These are phyloP conservation scores for Dusona sp. DNA, from an alignment of 2,888 invertebrate genomes.

Conservation along the genomic window DNA sequence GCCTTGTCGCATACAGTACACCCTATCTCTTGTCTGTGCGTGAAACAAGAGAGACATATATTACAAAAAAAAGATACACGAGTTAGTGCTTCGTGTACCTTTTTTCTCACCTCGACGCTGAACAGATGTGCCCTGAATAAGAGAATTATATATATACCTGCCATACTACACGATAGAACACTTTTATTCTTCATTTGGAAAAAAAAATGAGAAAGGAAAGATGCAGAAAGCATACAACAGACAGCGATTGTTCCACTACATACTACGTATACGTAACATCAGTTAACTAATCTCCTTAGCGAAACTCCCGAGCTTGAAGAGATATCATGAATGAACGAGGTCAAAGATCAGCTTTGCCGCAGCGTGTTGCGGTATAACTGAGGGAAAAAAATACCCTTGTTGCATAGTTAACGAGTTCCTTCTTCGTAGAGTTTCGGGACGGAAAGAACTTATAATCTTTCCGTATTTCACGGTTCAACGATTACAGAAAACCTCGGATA, in stretches of 20 bases:
- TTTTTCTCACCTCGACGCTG: constrained; percentile 16
- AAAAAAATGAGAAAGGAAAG: not conserved
- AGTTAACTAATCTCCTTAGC: constrained; percentile 25
- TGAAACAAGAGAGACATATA: constrained; percentile 14
- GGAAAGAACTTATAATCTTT: not conserved
- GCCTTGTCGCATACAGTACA: constrained; percentile 11
- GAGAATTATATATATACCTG: not conserved
- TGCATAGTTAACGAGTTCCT: not conserved
- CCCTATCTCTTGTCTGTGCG: not conserved
- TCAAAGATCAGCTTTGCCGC: not conserved
- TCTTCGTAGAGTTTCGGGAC: not conserved
- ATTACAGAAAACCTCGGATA: not conserved
- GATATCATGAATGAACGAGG: constrained; percentile 18
- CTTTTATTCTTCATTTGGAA: constrained; percentile 10
- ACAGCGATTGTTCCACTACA: not conserved
- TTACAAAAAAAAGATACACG: not conserved
- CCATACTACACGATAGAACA: not conserved
- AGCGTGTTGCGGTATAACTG: constrained; percentile 8
- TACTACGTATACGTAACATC: constrained; percentile 6
- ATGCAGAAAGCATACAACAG: not conserved
- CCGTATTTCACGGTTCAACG: not conserved
- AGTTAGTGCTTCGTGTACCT: constrained; percentile 8
- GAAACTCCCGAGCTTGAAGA: constrained; percentile 15
- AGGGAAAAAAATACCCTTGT: not conserved
- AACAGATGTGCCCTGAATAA: constrained; percentile 8